Percentiles rank a stretch among this genome's conserved stretches.
These are phyloP conservation scores for Caiman crocodilus DNA, from an alignment of 2,797 vertebrate genomes.

Conservation along the genomic window DNA sequence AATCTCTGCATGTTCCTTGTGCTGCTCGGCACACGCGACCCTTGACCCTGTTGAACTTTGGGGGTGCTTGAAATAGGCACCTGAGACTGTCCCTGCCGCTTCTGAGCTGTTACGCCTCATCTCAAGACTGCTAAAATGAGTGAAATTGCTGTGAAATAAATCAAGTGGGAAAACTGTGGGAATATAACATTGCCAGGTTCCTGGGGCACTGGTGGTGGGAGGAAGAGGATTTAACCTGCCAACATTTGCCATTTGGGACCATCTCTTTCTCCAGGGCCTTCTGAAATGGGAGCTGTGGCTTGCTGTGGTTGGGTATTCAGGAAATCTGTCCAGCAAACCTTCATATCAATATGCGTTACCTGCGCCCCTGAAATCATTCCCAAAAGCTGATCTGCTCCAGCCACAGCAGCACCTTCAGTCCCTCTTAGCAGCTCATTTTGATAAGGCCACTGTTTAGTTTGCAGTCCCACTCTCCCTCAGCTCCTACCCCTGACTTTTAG, in stretches of 20 bases:
- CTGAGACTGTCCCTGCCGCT: background rate
- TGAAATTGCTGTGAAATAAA: background rate
- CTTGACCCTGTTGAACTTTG: background rate
- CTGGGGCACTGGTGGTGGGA: background rate
- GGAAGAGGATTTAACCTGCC: fast-evolving
- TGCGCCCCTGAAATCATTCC: background rate
- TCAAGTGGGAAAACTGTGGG: background rate
- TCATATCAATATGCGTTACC: background rate
- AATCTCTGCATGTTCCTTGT: background rate
- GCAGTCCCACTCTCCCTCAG: too few relatives aligned
- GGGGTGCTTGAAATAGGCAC: background rate
- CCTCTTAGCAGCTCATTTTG: too few relatives aligned
- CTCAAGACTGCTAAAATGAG: background rate
- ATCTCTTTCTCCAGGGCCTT: background rate
- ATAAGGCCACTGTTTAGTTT: background rate
- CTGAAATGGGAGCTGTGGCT: background rate
- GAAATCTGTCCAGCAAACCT: background rate
- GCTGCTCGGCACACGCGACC: too few relatives aligned
- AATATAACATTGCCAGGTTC: fast-evolving
- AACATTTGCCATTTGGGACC: fast-evolving
- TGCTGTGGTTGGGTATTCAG: fast-evolving
- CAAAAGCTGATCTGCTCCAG: background rate
- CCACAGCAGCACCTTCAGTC: too few relatives aligned
- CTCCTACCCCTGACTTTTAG: background rate
- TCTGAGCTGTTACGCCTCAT: background rate